phyloP scores from a whole-genome alignment of 2,888 invertebrate species.

The Pseudanteris insignis region DNA sequence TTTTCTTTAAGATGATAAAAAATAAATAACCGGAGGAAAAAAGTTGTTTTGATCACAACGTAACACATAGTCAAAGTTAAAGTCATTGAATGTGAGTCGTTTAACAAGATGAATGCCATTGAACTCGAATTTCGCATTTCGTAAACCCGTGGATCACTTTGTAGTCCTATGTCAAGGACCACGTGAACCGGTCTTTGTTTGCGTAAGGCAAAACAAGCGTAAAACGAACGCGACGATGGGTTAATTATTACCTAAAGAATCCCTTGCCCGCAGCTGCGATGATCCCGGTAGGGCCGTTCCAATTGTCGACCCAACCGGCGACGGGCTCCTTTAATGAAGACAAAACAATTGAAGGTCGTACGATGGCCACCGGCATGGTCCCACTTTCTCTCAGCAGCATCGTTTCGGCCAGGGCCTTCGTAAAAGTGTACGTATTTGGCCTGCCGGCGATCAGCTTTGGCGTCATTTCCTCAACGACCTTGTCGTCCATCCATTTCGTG shows the following conservation, averaged over 20 bases:
- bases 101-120: too few relatives aligned
- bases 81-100: too few relatives aligned
- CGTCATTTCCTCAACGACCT: slow-evolving; percentile 66
- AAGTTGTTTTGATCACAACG: too few relatives aligned
- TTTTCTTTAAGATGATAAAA: too few relatives aligned
- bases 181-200: too few relatives aligned
- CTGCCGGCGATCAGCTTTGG: slow-evolving; percentile 67
- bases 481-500: slow-evolving; percentile 66
- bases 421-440: slow-evolving; percentile 80
- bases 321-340: slow-evolving; percentile 64
- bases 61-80: too few relatives aligned
- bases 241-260: slow-evolving; percentile 67
- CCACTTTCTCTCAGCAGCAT: slow-evolving; percentile 71
- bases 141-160: too few relatives aligned
- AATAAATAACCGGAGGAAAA: too few relatives aligned
- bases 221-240: too few relatives aligned
- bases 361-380: slow-evolving; percentile 73
- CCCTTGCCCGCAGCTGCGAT: slow-evolving; percentile 72
- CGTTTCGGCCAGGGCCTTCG: slow-evolving; percentile 77
- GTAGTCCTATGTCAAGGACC: too few relatives aligned
- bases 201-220: too few relatives aligned
- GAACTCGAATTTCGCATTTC: too few relatives aligned
- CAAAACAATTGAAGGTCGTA: slow-evolving; percentile 72
- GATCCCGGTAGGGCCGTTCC: slow-evolving; percentile 67
- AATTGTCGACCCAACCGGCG: slow-evolving; percentile 67